Percentiles rank a stretch among this genome's conserved stretches.
Conservation (phyloP, 1,140 invertebrate genomes). For the Drosophila santomea region DNA sequence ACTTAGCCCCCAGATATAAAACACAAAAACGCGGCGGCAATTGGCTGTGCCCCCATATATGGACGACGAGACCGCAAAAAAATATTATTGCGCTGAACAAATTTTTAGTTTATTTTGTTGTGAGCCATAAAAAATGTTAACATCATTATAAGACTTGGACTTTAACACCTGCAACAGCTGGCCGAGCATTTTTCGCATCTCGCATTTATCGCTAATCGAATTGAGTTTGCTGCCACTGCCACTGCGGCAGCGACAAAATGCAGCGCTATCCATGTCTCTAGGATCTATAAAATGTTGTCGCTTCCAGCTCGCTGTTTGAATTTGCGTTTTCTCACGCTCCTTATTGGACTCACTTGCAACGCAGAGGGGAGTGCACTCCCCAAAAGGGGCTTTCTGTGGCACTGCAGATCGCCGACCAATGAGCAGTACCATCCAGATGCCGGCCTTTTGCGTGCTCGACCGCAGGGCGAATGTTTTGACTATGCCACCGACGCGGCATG, state of each 20-base stretch:
- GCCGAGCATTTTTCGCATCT: constrained; percentile 70
- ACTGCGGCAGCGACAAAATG: constrained; percentile 28
- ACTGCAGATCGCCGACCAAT: constrained; percentile 28
- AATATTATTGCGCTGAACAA: constrained; percentile 74
- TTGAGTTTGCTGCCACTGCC: constrained; percentile 44
- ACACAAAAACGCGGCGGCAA: constrained; percentile 37
- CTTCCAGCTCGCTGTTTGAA: constrained; percentile 75
- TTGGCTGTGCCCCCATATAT: constrained; percentile 62
- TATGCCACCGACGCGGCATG: constrained; percentile 72
- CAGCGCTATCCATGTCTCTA: constrained; percentile 47
- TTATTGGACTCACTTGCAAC: constrained; percentile 76
- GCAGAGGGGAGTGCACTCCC: constrained; percentile 37
- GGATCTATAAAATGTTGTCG: constrained; percentile 76
- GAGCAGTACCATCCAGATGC: constrained; percentile 41
- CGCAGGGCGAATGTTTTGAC: constrained; percentile 75
- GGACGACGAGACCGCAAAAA: constrained; percentile 51
- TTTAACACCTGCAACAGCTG: constrained; percentile 73
- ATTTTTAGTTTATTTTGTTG: constrained; percentile 78
- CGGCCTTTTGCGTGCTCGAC: constrained; percentile 68
- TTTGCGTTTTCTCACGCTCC: constrained; percentile 81
- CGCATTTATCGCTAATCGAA: constrained; percentile 77
- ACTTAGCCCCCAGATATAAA: constrained; percentile 24
- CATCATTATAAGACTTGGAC: constrained; percentile 77
- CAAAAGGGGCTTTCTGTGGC: not conserved
- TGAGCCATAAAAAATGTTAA: constrained; percentile 81